Conservation (phyloP, 2,888 invertebrate species). For the Drosophila gaucha region DNA sequence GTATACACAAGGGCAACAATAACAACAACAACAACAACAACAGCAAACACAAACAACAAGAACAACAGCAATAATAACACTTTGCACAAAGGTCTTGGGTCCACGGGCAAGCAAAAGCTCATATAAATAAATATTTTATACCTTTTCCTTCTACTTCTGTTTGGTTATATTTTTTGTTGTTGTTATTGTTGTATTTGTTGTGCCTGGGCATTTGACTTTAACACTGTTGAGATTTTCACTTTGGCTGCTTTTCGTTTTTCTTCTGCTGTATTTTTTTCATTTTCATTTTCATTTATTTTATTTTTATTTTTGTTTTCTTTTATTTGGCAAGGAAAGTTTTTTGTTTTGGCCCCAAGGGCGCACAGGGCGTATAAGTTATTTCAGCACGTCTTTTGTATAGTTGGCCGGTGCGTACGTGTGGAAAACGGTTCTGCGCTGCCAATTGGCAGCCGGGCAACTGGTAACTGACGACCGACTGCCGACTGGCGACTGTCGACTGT, state of each 20-base stretch:
- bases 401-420: constrained; percentile 74
- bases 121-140: constrained; percentile 76
- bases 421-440: constrained; percentile 61
- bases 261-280: constrained; percentile 5
- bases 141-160: constrained; percentile 45
- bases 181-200: constrained; percentile 16
- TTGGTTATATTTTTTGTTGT: constrained; percentile 14
- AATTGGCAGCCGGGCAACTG: constrained; percentile 28
- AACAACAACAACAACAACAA: constrained; percentile 26
- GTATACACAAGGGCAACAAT: constrained; percentile 38
- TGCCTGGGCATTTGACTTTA: constrained; percentile 61
- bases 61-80: constrained; percentile 52
- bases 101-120: constrained; percentile 60
- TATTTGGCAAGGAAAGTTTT: constrained; percentile 51
- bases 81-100: constrained; percentile 62
- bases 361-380: constrained; percentile 76
- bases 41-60: constrained; percentile 8
- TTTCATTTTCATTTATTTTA: constrained; percentile 29
- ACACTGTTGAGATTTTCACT: constrained; percentile 74
- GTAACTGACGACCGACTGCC: constrained; percentile 3
- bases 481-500: constrained; percentile 11
- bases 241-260: constrained; percentile 43
- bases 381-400: constrained; percentile 75
- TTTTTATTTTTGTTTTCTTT: constrained; percentile 25
- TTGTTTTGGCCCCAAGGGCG: constrained; percentile 55